Evolutionary conservation across 37 sponge, comb jelly and placozoan species (phyloP).

Genomic region (Bolinopsis microptera): DNA sequence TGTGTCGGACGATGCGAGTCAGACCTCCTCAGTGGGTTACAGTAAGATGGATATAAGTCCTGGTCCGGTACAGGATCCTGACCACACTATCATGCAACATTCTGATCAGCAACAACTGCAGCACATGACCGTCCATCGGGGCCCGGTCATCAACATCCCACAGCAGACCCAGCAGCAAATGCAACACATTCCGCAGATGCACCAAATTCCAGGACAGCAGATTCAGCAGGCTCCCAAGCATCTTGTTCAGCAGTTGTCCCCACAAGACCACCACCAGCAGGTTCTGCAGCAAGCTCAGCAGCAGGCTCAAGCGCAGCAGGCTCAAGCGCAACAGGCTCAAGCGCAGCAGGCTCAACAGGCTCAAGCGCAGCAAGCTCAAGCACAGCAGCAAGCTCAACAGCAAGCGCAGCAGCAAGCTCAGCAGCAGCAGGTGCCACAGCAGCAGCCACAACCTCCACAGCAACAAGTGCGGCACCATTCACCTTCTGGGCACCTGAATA

Average conservation of each 20-base stretch:
- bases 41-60: constrained; percentile 43
- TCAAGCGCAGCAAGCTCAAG: neutral
- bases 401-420: neutral
- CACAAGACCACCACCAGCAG: neutral
- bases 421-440: neutral
- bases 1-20: neutral
- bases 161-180: neutral
- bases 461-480: neutral
- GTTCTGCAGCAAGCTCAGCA: neutral
- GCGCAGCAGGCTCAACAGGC: constrained; percentile 4
- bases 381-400: neutral
- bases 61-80: constrained; percentile 3
- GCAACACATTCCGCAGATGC: constrained; percentile 49
- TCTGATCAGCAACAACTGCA: constrained; percentile 2
- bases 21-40: neutral
- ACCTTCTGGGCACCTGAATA: neutral
- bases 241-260: neutral
- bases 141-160: neutral
- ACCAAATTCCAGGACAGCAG: neutral
- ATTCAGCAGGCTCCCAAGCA: neutral
- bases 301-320: neutral
- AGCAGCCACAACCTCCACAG: neutral
- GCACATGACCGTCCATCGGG: neutral
- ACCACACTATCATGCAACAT: constrained; percentile 24
- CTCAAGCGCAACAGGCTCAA: neutral